Evolutionary conservation across 2,113 vertebrate genomes (phyloP), one percentile per base, ranked within the genome.

Genomic region (Podiceps cristatus): DNA sequence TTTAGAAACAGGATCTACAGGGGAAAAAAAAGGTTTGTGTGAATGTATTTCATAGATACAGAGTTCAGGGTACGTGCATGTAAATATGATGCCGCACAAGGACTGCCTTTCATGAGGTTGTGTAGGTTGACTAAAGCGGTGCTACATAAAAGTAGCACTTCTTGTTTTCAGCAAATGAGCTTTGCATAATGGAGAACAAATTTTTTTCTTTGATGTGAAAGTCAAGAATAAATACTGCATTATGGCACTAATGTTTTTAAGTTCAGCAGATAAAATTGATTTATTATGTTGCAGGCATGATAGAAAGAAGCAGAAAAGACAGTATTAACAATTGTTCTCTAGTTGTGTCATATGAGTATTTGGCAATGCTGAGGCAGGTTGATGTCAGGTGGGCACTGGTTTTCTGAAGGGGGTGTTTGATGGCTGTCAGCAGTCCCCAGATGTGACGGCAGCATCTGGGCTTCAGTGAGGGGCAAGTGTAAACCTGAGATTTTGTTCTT

Each of bases 381-480:
- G 15, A 15, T 3, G 20, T 3, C 8, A 4, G 63, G 55, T 16
- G 47, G 16, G 52, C 7, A 4, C 44, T 20, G 62, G 18, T 24
- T 35, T 79, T 12, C 28, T 27, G 55, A 62, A 1, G 14, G 62
- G 62, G 71, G 5, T 8, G 47, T 8, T 27, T n/a, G 55, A 3
- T 62, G 35, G 40, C 53, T 23, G 4, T 7, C 7, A 15, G 37
- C 19, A 74, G 58, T 5, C 40, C 28, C 4, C 18, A 9, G 56
- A 6, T 7, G 20, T 2, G 2, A 1, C 0, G 1, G 1, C 13
- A 31, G 8, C 17, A n/a, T 5, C 11, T 24, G 0, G 1, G 6
- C 42, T 56, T 63, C 35, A 22, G 62, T 1, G 24, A 18, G 53
- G 44, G 35, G 4, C 11, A 13, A 13, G 49, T 6, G 25, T 5